Conservation (phyloP, 2,113 vertebrate species). For the Anolis carolinensis region DNA sequence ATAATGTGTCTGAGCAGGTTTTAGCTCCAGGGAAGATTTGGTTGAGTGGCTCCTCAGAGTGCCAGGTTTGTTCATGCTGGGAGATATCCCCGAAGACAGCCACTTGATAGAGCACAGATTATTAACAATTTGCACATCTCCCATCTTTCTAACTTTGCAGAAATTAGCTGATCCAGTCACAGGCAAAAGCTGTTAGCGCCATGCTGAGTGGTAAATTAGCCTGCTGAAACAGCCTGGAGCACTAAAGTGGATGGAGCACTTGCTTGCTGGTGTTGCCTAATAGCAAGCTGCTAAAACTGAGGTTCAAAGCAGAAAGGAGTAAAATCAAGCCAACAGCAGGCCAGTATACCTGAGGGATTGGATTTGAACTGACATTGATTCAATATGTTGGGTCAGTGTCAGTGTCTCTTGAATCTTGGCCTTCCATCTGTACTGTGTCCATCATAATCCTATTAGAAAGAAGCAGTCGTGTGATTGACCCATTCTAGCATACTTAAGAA, state of each 20-base stretch:
- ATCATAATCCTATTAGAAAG: background rate
- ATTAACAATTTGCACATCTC: background rate
- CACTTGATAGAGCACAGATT: background rate
- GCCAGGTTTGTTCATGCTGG: constrained; percentile 15
- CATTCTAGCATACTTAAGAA: background rate
- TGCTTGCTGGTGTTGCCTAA: background rate
- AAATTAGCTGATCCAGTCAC: background rate
- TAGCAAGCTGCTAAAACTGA: background rate
- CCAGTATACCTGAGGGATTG: background rate
- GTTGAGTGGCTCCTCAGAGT: constrained; percentile 15
- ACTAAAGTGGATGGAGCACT: background rate
- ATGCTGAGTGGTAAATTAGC: constrained; percentile 7
- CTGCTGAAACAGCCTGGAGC: background rate
- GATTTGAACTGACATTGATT: background rate
- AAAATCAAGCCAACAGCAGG: background rate
- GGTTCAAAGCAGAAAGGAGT: background rate
- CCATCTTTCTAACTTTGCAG: constrained; percentile 5
- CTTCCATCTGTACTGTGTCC: background rate
- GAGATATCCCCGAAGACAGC: constrained; percentile 1
- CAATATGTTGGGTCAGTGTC: too few relatives aligned
- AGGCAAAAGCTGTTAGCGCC: constrained; percentile 7
- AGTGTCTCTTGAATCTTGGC: background rate
- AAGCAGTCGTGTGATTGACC: background rate
- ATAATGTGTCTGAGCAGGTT: constrained; percentile 2
- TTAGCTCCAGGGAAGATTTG: constrained; percentile 14